Evolutionary conservation across 2,888 invertebrate species (phyloP).

Genomic region (Dryadula phaetusa): DNA sequence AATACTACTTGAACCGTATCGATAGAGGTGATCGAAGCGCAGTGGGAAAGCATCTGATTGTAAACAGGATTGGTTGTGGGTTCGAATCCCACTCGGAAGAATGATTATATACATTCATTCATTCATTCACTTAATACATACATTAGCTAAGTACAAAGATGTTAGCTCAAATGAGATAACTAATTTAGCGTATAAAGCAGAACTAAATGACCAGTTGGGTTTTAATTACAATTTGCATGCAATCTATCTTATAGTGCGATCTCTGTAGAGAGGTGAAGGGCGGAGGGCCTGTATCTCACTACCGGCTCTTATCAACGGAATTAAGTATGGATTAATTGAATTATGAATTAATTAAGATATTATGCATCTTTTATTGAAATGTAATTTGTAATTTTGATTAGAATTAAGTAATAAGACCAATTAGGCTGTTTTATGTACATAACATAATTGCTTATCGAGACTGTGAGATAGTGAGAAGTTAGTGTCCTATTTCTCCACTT

Average conservation of each 20-base stretch:
- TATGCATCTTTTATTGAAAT: neutral
- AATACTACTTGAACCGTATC: no score
- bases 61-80: no score
- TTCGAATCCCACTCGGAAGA: no score
- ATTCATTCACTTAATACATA: no score
- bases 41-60: no score
- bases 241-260: conserved; percentile 32
- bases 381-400: neutral
- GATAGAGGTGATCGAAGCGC: no score
- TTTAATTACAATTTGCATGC: conserved; percentile 36
- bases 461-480: no score
- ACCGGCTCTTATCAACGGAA: conserved; percentile 39
- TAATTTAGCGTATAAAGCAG: neutral
- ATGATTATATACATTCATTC: no score
- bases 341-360: conserved; percentile 11
- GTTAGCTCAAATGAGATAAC: conserved; percentile 3
- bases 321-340: conserved; percentile 2
- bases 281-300: conserved; percentile 12
- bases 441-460: no score
- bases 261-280: neutral
- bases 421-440: no score
- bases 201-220: conserved; percentile 1
- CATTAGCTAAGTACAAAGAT: neutral
- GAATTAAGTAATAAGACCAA: neutral
- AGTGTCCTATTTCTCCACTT: no score